Evolutionary conservation across 2,888 invertebrate genomes (phyloP), one percentile per base, ranked within the genome.

Genomic region (Lampropteryx suffumata): DNA sequence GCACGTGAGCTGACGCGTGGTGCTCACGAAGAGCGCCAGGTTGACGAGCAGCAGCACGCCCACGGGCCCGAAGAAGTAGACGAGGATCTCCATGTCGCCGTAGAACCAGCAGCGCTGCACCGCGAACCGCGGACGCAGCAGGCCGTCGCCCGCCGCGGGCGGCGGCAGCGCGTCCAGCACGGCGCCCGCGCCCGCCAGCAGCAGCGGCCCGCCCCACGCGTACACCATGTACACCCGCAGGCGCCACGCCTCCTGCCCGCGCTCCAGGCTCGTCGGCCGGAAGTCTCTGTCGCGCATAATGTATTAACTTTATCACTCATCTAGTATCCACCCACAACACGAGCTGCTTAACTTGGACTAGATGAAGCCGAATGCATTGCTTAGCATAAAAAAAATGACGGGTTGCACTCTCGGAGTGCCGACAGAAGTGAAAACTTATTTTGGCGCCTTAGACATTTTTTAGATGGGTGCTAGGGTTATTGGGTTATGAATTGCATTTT

Each of bases 1-100:
- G 79, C 96, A 96, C 13, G 96, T 96, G 63, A 96, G 89, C 89
- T 96, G 96, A 52, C 96, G 92, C 41, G 96, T 95, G 27, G 96
- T 96, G 56, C 95, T 94, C 24, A 93, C 91, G 83, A 97, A 97
- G 53, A 97, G 92, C 50, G 95, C 89, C 54, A 96, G 91, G 82
- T 97, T 97, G 60, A 96, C 92, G 63, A 94, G 91, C 61, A 97
- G 90, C 59, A 97, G 91, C 56, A 94, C 91, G 49, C 96, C 96
- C 60, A 97, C 93, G 6, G 97, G 97, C 5, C 95, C 96, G 79
- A 93, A 96, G 90, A 97, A 97, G 85, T 95, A 97, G 4, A 95
- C 94, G 61, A 97, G 91, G 55, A 96, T 94, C 80, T 96, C 96
- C 83, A 93, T 91, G 82, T 95, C 94, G 65, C 95, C 96, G 82